A percentile compares a stretch with the other conserved stretches of the same genome.
Evolutionary conservation across 2,888 invertebrate species (phyloP).

Genomic region (Mythimna vitellina): DNA sequence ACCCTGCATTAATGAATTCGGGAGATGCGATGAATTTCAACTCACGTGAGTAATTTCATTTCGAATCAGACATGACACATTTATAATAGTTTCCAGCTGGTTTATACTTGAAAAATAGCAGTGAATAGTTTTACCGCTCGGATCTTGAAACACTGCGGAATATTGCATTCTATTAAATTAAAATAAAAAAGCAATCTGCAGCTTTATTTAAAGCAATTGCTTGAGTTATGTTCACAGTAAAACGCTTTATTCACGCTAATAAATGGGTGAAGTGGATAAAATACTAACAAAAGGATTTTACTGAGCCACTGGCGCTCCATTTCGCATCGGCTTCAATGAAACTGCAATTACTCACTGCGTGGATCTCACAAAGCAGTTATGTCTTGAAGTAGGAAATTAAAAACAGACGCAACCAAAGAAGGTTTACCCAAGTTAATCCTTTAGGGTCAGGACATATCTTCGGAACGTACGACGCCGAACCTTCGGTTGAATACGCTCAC

Average conservation of each 20-base stretch:
- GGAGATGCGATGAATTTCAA: slow-evolving; percentile 47
- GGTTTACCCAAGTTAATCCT: slow-evolving; percentile 65
- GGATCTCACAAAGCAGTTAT: slow-evolving; percentile 41
- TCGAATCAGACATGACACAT: slow-evolving; percentile 36
- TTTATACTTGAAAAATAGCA: slow-evolving; percentile 6
- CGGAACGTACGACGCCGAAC: too few species aligned
- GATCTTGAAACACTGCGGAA: neutral
- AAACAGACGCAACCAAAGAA: slow-evolving; percentile 55
- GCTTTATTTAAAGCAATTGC: slow-evolving; percentile 22
- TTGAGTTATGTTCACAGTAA: slow-evolving; percentile 29
- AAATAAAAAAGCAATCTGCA: slow-evolving; percentile 19
- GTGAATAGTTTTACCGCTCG: slow-evolving; percentile 16
- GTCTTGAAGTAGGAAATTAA: slow-evolving; percentile 54
- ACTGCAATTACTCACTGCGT: slow-evolving; percentile 55
- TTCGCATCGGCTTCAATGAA: slow-evolving; percentile 52
- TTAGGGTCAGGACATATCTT: slow-evolving; percentile 22
- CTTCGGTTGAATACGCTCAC: too few species aligned
- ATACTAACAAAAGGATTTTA: slow-evolving; percentile 45
- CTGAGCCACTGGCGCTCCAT: slow-evolving; percentile 25
- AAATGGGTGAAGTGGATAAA: slow-evolving; percentile 38
- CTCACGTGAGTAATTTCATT: slow-evolving; percentile 33
- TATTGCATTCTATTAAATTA: neutral
- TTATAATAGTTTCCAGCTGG: slow-evolving; percentile 25
- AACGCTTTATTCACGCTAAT: slow-evolving; percentile 42
- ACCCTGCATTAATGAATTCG: slow-evolving; percentile 33